Evolutionary conservation across 2,888 invertebrate species (phyloP).

Genomic region (Eubasilissa splendida): DNA sequence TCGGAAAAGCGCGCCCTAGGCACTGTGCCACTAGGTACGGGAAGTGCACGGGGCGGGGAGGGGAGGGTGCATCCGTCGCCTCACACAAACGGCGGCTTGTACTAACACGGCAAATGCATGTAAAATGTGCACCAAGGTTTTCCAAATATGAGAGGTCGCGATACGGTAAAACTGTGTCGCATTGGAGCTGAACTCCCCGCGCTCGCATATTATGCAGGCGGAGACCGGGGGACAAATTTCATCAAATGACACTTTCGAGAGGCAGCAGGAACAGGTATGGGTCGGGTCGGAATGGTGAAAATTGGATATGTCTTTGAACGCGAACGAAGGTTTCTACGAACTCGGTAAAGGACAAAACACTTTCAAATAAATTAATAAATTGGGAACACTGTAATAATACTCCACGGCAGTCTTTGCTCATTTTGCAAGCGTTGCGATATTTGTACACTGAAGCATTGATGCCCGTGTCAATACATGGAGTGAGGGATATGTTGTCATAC

Average conservation of each 20-base stretch:
- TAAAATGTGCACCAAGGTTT: conserved; percentile 11
- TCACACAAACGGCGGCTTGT: not conserved
- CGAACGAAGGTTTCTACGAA: no score
- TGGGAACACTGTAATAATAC: no score
- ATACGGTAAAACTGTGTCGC: conserved; percentile 27
- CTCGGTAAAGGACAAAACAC: no score
- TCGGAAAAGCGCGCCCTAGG: no score
- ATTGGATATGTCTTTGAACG: no score
- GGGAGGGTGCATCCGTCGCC: conserved; percentile 9
- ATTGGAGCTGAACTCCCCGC: conserved; percentile 4
- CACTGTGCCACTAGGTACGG: not conserved
- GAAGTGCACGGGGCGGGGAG: not conserved
- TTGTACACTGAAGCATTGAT: no score
- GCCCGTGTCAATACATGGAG: no score
- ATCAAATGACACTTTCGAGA: not conserved
- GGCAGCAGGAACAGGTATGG: not conserved
- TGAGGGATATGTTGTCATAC: no score
- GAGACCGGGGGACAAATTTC: not conserved
- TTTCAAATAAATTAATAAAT: no score
- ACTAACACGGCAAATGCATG: conserved; percentile 1
- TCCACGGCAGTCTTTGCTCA: no score
- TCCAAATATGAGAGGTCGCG: conserved; percentile 20
- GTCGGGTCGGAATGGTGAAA: no score
- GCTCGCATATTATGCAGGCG: not conserved
- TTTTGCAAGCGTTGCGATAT: no score